A percentile compares a stretch with the other conserved stretches of the same genome.
Evolutionary conservation across 2,888 invertebrate species (phyloP).

Genomic region (Macaria liturata): DNA sequence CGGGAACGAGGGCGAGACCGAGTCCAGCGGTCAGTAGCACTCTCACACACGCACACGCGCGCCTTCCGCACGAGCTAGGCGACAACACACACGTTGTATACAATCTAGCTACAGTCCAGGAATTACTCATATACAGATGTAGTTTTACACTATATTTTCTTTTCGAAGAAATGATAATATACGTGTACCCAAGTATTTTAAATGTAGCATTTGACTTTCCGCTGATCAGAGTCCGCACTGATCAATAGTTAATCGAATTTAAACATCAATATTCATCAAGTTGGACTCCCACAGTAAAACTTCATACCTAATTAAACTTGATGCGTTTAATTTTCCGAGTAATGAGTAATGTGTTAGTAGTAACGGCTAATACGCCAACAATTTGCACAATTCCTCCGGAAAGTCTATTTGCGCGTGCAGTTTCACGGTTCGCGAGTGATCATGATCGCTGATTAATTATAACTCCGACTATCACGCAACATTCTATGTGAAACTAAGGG

Average conservation of each 20-base stretch:
- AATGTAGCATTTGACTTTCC: no score
- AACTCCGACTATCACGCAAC: slow-evolving; percentile 4
- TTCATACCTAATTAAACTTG: slow-evolving; percentile 18
- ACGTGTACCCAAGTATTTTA: no score
- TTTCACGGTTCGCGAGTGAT: slow-evolving; percentile 32
- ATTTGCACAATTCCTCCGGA: slow-evolving; percentile 27
- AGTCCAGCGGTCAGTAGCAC: slow-evolving; percentile 85
- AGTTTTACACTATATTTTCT: no score
- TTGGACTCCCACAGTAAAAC: slow-evolving; percentile 14
- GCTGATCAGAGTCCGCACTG: not conserved
- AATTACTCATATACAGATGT: no score
- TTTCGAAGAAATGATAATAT: no score
- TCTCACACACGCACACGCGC: no score
- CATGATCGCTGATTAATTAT: slow-evolving; percentile 21
- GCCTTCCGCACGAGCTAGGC: no score
- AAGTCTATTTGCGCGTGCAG: slow-evolving; percentile 33
- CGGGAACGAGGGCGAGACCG: slow-evolving; percentile 84
- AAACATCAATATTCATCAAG: slow-evolving; percentile 3
- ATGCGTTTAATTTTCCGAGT: slow-evolving; percentile 28
- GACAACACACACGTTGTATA: no score
- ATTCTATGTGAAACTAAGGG: not conserved
- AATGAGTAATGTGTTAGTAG: slow-evolving; percentile 26
- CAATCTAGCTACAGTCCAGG: no score
- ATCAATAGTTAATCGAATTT: not conserved
- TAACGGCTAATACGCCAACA: slow-evolving; percentile 21